These are phyloP conservation scores for Tenrec ecaudatus DNA, from an alignment of 2,113 vertebrate species.

Conservation along the genomic window DNA sequence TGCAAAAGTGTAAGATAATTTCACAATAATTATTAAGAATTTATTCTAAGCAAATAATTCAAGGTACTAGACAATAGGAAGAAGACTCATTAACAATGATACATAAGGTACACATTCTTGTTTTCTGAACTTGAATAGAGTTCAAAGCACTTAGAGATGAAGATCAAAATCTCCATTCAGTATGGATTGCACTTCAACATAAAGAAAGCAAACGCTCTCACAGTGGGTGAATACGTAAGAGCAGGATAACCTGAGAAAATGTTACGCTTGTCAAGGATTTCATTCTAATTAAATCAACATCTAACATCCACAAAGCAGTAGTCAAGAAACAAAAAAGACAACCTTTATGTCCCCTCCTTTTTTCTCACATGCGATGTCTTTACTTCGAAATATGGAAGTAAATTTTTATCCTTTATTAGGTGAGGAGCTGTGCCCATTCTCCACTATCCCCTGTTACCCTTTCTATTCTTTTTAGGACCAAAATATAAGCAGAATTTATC, in stretches of 20 bases:
- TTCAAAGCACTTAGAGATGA: not conserved
- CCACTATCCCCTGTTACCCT: not conserved
- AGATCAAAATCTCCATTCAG: not conserved
- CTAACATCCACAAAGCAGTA: not conserved
- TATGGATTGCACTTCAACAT: not conserved
- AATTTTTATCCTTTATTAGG: constrained; percentile 52
- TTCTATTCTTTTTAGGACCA: not conserved
- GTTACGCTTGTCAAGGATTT: not conserved
- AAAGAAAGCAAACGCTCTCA: not conserved
- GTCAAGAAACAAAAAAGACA: not conserved
- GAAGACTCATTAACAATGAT: not conserved
- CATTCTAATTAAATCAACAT: not conserved
- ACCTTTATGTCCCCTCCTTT: not conserved
- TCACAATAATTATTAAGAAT: too few relatives aligned
- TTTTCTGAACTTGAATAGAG: not conserved
- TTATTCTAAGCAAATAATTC: not conserved
- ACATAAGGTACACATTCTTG: not conserved
- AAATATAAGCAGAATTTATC: not conserved
- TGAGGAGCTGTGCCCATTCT: not conserved
- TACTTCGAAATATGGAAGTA: not conserved
- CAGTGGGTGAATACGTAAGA: not conserved
- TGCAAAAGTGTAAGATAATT: too few relatives aligned
- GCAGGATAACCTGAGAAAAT: not conserved
- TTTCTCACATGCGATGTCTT: not conserved
- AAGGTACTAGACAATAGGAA: not conserved